phyloP scores from a whole-genome alignment of 2,113 vertebrate genomes.

The Nannobrachium achirus region DNA sequence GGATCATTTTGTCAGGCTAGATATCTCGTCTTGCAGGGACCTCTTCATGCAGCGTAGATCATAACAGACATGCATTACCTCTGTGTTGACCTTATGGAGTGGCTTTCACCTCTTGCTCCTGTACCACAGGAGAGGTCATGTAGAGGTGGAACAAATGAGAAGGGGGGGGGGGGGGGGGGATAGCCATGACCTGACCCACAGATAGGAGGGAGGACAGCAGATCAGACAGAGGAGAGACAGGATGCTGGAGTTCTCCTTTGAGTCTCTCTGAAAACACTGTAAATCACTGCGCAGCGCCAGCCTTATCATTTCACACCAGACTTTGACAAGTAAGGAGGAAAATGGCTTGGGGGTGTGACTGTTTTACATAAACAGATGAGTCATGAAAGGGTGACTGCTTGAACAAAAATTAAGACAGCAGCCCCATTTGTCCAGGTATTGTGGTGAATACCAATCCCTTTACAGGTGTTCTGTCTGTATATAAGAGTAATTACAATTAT shows the following conservation, averaged over 20 bases:
- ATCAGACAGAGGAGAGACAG: conserved; percentile 52
- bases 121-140: conserved; percentile 41
- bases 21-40: neutral
- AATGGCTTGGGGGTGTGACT: conserved; percentile 33
- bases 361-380: conserved; percentile 48
- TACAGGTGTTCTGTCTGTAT: conserved; percentile 1
- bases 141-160: conserved; percentile 51
- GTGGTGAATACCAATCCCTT: conserved; percentile 17
- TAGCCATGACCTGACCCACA: conserved; percentile 40
- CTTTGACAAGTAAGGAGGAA: conserved; percentile 40
- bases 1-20: no score
- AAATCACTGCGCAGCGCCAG: conserved; percentile 48
- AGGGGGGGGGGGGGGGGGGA: conserved; percentile 35
- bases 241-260: conserved; percentile 59
- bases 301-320: conserved; percentile 58
- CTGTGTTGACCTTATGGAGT: conserved; percentile 13
- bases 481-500: conserved; percentile 11
- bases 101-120: conserved; percentile 5
- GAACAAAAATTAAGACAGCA: conserved; percentile 10
- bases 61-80: neutral
- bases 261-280: conserved; percentile 53
- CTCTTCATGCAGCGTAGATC: neutral
- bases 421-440: conserved; percentile 11
- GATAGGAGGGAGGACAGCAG: conserved; percentile 27
- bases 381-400: conserved; percentile 7